Percentiles rank a stretch among this genome's conserved stretches.
Conservation (phyloP, 2,888 invertebrate species). For the Cephus spinipes region DNA sequence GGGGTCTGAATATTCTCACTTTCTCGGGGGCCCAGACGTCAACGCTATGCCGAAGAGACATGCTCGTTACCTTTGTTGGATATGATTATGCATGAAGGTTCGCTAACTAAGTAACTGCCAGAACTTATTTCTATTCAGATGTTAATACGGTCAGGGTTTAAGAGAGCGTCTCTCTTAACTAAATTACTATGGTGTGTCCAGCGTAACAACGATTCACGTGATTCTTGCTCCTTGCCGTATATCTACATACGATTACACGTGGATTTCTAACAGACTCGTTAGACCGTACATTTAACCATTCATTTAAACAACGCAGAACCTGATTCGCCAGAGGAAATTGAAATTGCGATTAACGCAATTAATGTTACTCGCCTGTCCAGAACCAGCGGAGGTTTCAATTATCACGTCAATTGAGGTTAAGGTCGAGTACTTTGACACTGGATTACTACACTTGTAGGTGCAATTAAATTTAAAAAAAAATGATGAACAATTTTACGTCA, state of each 20-base stretch:
- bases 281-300: not conserved
- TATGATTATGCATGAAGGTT: not conserved
- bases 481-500: not conserved
- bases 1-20: not conserved
- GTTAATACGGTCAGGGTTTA: conserved; percentile 10
- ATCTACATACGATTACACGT: not conserved
- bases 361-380: not conserved
- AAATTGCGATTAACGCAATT: not conserved
- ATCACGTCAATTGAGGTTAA: conserved; percentile 38
- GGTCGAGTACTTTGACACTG: conserved; percentile 37
- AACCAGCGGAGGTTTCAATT: conserved; percentile 15
- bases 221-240: not conserved
- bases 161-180: not conserved
- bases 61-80: not conserved
- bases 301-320: not conserved
- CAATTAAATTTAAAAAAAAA: not conserved
- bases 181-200: not conserved
- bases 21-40: not conserved
- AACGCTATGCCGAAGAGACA: not conserved
- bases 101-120: not conserved
- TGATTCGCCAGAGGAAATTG: not conserved
- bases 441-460: not conserved
- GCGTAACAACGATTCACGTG: not conserved
- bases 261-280: not conserved
- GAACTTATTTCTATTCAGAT: not conserved